These are phyloP conservation scores for Poecilobothrus nobilitatus DNA, from an alignment of 2,888 invertebrate genomes.

Conservation along the genomic window DNA sequence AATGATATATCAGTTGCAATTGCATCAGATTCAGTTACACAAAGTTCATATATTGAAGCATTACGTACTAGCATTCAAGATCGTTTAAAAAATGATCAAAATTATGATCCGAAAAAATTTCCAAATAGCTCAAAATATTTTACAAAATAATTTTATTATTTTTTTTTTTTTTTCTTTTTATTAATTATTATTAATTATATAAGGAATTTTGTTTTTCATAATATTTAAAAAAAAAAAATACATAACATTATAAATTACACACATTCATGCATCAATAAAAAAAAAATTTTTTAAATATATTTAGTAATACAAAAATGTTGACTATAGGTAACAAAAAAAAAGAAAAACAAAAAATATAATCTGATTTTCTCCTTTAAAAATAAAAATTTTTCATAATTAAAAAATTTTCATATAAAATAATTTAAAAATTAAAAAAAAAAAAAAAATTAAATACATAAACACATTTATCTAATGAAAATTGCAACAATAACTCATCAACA, in stretches of 20 bases:
- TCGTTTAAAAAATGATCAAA: constrained; percentile 38
- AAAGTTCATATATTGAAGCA: constrained; percentile 39
- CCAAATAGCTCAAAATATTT: constrained; percentile 42
- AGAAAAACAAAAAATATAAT: too few species aligned
- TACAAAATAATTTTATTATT: constrained; percentile 19
- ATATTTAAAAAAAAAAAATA: constrained; percentile 1
- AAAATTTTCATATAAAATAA: too few species aligned
- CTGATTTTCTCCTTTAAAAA: too few species aligned
- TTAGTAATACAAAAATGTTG: neutral
- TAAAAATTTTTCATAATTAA: too few species aligned
- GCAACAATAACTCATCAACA: too few species aligned
- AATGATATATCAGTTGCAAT: constrained; percentile 30
- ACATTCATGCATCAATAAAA: neutral
- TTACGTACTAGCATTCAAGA: constrained; percentile 36
- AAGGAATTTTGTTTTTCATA: too few species aligned
- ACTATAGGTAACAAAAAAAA: too few species aligned
- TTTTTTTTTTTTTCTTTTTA: neutral
- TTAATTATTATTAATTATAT: neutral
- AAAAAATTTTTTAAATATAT: neutral
- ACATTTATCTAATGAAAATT: too few species aligned
- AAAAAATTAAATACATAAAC: too few species aligned
- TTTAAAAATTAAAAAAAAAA: too few species aligned
- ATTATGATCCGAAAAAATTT: constrained; percentile 40
- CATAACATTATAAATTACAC: neutral
- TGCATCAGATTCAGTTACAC: constrained; percentile 35